A percentile compares a stretch with the other conserved stretches of the same genome.
phyloP scores from a whole-genome alignment of 2,113 vertebrate genomes.

The Manacus vitellinus region DNA sequence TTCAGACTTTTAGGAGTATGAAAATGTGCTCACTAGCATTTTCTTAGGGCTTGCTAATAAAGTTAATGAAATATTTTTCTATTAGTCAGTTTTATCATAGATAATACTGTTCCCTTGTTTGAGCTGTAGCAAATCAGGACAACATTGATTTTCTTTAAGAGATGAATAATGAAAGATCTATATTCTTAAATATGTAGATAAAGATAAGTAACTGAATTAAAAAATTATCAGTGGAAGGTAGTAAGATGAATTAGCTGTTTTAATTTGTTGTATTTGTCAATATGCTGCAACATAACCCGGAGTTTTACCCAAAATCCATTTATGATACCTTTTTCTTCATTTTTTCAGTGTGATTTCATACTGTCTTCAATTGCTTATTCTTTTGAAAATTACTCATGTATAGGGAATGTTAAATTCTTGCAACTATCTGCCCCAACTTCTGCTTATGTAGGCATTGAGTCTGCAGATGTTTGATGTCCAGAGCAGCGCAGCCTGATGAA shows the following conservation, averaged over 20 bases:
- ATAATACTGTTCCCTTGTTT: background rate
- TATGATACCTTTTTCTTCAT: background rate
- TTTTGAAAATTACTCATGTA: background rate
- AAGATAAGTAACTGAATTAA: slow-evolving; percentile 66
- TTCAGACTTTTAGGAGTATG: background rate
- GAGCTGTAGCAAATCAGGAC: slow-evolving; percentile 58
- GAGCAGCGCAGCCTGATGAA: background rate
- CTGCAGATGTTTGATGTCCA: background rate
- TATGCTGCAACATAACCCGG: background rate
- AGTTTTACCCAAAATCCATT: background rate
- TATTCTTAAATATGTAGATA: slow-evolving; percentile 64
- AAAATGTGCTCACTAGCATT: background rate
- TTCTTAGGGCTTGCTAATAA: slow-evolving; percentile 26
- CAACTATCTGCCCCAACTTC: background rate
- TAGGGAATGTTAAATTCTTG: background rate
- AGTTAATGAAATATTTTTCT: slow-evolving; percentile 49
- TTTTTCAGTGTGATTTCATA: background rate
- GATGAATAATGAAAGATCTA: slow-evolving; percentile 62
- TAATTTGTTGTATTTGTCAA: slow-evolving; percentile 35
- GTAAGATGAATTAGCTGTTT: slow-evolving; percentile 42
- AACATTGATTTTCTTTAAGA: slow-evolving; percentile 68
- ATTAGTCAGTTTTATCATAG: slow-evolving; percentile 12
- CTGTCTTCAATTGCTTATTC: background rate
- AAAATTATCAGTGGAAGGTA: slow-evolving; percentile 60
- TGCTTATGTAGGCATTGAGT: background rate